A percentile compares a stretch with the other conserved stretches of the same genome.
These are phyloP conservation scores for Nyctereutes procyonoides DNA, from an alignment of 2,113 vertebrate species.

Conservation along the genomic window DNA sequence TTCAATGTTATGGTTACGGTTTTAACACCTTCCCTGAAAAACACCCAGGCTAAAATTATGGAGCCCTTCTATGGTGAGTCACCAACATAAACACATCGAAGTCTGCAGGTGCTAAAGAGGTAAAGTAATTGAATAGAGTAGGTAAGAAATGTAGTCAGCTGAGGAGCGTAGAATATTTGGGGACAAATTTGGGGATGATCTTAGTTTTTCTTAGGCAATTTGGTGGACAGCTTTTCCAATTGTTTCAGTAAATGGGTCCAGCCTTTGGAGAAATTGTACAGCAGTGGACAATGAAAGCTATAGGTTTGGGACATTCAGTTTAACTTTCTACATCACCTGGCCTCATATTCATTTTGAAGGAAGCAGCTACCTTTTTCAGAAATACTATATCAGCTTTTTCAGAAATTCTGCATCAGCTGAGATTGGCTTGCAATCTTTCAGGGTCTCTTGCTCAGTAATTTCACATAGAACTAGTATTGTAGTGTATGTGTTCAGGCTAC, in stretches of 20 bases:
- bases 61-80: neutral
- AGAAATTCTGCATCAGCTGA: neutral
- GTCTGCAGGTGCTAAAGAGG: neutral
- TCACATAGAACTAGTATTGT: neutral
- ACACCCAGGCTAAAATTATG: neutral
- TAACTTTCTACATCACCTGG: neutral
- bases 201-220: neutral
- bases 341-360: neutral
- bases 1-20: conserved; percentile 35
- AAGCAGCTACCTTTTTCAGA: neutral
- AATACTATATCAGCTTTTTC: neutral
- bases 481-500: neutral
- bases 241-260: neutral
- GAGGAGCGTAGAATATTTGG: neutral
- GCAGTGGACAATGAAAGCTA: neutral
- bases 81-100: neutral
- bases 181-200: neutral
- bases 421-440: neutral
- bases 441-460: neutral
- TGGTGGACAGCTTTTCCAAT: neutral
- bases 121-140: neutral
- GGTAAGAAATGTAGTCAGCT: neutral
- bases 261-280: neutral
- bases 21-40: conserved; percentile 39
- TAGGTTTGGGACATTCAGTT: neutral